phyloP scores from a whole-genome alignment of 2,888 invertebrate genomes.

The Dynastes grantii region DNA sequence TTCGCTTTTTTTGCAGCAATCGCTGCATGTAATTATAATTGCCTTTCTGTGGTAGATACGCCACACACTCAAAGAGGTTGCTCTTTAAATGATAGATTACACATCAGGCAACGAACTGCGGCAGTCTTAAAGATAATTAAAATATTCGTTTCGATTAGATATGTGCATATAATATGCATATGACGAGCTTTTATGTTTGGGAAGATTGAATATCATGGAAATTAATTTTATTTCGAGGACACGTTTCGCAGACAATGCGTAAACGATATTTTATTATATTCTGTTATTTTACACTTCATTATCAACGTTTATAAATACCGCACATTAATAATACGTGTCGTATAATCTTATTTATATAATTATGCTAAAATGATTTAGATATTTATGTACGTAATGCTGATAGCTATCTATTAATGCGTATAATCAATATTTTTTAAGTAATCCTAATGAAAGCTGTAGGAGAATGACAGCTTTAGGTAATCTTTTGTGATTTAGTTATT shows the following conservation, averaged over 20 bases:
- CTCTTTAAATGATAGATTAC: conserved; percentile 12
- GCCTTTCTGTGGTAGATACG: background rate
- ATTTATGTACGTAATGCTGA: background rate
- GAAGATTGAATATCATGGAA: conserved; percentile 1
- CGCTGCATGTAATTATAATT: background rate
- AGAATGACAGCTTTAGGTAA: too few species aligned
- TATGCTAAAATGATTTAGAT: background rate
- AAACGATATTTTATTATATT: background rate
- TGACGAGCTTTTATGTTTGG: background rate
- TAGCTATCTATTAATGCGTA: conserved; percentile 2
- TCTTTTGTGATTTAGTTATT: too few species aligned
- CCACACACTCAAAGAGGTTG: background rate
- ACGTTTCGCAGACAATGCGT: background rate
- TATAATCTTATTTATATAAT: background rate
- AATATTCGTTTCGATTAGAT: conserved; percentile 11
- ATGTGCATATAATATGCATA: background rate
- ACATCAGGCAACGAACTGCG: conserved; percentile 1
- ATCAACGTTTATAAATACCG: background rate
- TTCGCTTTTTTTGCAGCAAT: conserved; percentile 3
- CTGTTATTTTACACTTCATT: background rate
- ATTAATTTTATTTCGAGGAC: background rate
- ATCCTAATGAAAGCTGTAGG: too few species aligned
- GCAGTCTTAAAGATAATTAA: background rate
- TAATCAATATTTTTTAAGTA: too few species aligned
- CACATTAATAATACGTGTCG: background rate